These are phyloP conservation scores for Syndactyla subalaris DNA, from an alignment of 2,797 vertebrate species.

Conservation along the genomic window DNA sequence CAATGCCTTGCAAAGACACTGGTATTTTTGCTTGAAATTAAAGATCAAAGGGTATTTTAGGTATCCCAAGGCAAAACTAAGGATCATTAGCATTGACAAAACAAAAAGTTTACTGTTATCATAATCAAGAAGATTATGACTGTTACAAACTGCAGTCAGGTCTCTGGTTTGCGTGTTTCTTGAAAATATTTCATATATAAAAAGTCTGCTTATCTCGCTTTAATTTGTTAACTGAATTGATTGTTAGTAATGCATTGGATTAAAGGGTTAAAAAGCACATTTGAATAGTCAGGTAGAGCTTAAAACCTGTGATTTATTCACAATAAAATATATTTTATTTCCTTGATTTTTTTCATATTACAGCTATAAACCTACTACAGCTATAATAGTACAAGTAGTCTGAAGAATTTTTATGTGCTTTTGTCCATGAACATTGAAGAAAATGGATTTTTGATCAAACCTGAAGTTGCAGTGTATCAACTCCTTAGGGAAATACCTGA, in stretches of 20 bases:
- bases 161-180: not conserved
- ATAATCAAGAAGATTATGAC: not conserved
- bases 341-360: not conserved
- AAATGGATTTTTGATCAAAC: not conserved
- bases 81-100: not conserved
- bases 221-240: not conserved
- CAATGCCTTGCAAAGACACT: not conserved
- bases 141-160: not conserved
- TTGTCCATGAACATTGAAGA: not conserved
- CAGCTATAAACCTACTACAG: not conserved
- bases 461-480: not conserved
- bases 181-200: not conserved
- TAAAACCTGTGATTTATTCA: not conserved
- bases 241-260: not conserved
- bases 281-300: not conserved
- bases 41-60: not conserved
- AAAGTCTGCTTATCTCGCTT: not conserved
- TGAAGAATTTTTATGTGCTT: not conserved
- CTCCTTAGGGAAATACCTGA: not conserved
- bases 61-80: not conserved
- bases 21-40: not conserved
- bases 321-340: not conserved
- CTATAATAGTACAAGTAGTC: not conserved
- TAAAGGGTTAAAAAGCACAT: not conserved
- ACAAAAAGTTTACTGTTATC: not conserved